Evolutionary conservation across 2,888 invertebrate species (phyloP), one percentile per base, ranked within the genome.

Genomic region (Girardia tigrina): DNA sequence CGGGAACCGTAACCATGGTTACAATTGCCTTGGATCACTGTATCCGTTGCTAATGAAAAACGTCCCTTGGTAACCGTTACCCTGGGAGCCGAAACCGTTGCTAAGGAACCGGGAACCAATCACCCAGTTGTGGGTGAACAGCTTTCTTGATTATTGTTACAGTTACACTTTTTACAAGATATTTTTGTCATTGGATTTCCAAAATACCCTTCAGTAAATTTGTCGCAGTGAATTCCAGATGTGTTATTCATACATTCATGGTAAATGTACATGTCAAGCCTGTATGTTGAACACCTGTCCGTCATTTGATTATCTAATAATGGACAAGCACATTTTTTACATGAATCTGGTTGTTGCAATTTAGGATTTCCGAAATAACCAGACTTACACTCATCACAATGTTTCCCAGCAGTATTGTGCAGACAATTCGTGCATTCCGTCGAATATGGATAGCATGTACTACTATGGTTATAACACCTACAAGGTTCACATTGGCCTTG

Each of bases 291-390:
- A n/a, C 56, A 56, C n/a, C 2, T 2, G n/a, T 4, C n/a, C n/a
- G 56, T 56, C 56, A 56, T 56, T 56, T 56, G 56, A 56, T 56
- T 20, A 56, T 56, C 56, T n/a, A 56, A 8, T 76, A 92, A 85
- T 0, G 95, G 97, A 84, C 97, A 97, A 0, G 91, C 92, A 84
- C 97, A 97, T n/a, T 88, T 89, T 80, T 89, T 89, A 84, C 95
- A 97, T 77, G 79, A 80, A 71, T 78, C 42, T 0, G 87, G 82
- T 0, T 88, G 88, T 26, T 90, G 92, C 79, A 87, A 87, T 14
- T 90, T 87, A 0, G 94, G 26, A 8, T 56, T 20, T 0, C 75
- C 75, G 42, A 29, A 75, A 36, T 29, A 75, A 8, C 75, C 75
- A n/a, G 28, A 0, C 8, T 16, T 8, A 36, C 75, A 75, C 6